These are phyloP conservation scores for Caenorhabditis drosophilae DNA, from an alignment of 2,888 invertebrate species.

Conservation along the genomic window DNA sequence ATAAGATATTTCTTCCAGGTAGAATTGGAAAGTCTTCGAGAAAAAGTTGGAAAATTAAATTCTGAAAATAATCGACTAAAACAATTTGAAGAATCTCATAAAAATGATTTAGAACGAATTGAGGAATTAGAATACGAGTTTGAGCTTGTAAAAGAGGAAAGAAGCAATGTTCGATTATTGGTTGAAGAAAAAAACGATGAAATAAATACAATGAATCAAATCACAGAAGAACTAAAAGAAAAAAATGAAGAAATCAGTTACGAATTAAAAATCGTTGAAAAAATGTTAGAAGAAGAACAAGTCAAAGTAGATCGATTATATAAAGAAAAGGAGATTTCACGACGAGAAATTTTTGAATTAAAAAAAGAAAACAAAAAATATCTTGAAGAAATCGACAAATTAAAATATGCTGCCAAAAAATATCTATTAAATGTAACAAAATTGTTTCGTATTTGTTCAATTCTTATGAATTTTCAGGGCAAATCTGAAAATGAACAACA, in stretches of 20 bases:
- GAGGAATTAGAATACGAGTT: constrained; percentile 25
- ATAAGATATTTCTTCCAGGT: too few species aligned
- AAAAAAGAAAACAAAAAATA: too few species aligned
- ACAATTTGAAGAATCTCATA: neutral
- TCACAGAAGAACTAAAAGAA: neutral
- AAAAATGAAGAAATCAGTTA: constrained; percentile 8
- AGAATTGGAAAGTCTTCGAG: constrained; percentile 3
- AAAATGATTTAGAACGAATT: constrained; percentile 4
- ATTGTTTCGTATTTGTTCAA: neutral
- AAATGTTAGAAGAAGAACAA: constrained; percentile 30
- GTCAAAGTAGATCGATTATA: constrained; percentile 12
- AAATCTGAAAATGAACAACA: constrained; percentile 8
- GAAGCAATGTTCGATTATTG: constrained; percentile 14
- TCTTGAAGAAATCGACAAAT: constrained; percentile 8
- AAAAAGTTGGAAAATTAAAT: neutral
- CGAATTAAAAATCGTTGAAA: constrained; percentile 25
- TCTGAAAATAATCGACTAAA: constrained; percentile 1
- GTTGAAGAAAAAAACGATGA: constrained; percentile 20
- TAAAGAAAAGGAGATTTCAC: neutral
- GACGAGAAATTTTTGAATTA: neutral
- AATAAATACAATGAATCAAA: constrained; percentile 1
- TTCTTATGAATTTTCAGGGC: neutral
- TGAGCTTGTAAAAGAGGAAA: constrained; percentile 30
- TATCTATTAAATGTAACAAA: neutral
- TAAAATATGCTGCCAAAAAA: constrained; percentile 1